Evolutionary conservation across 2,888 invertebrate species (phyloP).

Genomic region (Drosophila testacea): DNA sequence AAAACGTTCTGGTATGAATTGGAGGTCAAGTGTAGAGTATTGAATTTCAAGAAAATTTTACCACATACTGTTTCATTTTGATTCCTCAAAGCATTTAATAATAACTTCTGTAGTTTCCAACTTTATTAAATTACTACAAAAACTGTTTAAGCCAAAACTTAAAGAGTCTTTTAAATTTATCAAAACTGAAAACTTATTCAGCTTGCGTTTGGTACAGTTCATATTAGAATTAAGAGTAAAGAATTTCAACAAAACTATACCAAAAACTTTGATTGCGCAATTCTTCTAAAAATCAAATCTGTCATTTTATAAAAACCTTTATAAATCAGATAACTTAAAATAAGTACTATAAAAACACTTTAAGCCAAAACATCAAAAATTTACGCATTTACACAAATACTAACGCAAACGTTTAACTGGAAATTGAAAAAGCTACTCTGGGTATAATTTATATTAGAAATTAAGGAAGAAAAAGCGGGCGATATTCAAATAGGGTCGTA

Average conservation of each 20-base stretch:
- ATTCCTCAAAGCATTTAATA: no score
- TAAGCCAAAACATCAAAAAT: slow-evolving; percentile 4
- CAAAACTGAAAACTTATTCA: no score
- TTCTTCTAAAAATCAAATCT: not conserved
- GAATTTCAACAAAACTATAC: not conserved
- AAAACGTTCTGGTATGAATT: not conserved
- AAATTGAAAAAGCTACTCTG: slow-evolving; percentile 21
- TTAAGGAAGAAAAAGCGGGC: slow-evolving; percentile 38
- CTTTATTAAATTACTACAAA: no score
- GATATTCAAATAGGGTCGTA: slow-evolving; percentile 48
- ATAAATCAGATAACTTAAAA: not conserved
- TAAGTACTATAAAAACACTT: slow-evolving; percentile 2
- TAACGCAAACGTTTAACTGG: slow-evolving; percentile 16
- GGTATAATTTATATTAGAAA: slow-evolving; percentile 23
- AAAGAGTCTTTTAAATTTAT: not conserved
- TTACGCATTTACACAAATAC: not conserved
- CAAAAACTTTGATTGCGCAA: not conserved
- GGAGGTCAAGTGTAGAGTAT: not conserved
- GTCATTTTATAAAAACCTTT: not conserved
- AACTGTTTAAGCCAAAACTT: not conserved
- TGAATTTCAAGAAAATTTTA: not conserved
- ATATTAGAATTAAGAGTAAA: not conserved
- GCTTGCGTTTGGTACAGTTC: no score
- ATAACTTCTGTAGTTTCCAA: no score
- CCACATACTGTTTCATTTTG: not conserved